A percentile compares a stretch with the other conserved stretches of the same genome.
Evolutionary conservation across 2,797 vertebrate genomes (phyloP).

Genomic region (Poecile montanus): DNA sequence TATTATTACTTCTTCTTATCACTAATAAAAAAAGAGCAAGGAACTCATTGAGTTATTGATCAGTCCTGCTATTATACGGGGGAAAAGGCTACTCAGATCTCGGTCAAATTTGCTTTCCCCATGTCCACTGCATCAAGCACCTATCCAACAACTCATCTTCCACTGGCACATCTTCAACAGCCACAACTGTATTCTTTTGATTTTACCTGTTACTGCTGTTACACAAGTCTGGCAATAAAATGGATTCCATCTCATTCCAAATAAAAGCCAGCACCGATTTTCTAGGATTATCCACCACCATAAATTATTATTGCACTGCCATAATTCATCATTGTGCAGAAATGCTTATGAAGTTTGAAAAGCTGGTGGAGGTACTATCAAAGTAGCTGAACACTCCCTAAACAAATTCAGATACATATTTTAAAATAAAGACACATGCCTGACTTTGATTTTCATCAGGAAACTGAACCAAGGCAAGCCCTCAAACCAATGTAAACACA

Average conservation of each 20-base stretch:
- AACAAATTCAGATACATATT: not conserved
- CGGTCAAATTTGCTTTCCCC: not conserved
- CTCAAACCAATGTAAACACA: not conserved
- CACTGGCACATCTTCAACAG: not conserved
- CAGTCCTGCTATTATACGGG: not conserved
- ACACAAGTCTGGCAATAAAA: not conserved
- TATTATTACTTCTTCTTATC: not conserved
- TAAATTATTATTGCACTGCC: not conserved
- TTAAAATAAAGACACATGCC: not conserved
- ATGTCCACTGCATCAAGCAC: not conserved
- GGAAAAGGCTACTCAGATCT: not conserved
- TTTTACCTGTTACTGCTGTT: not conserved
- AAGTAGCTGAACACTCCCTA: not conserved
- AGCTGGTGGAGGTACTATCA: not conserved
- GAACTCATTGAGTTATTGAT: not conserved
- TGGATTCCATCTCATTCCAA: not conserved
- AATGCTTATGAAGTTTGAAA: not conserved
- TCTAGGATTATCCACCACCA: not conserved
- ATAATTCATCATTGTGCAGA: not conserved
- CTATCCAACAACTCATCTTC: not conserved
- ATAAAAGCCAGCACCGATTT: not conserved
- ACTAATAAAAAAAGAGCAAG: not conserved
- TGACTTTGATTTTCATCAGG: not conserved
- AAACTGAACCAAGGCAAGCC: not conserved
- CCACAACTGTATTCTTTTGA: not conserved